Evolutionary conservation across 2,888 invertebrate species (phyloP), one percentile per base, ranked within the genome.

Genomic region (Drosophila quasianomalipes): DNA sequence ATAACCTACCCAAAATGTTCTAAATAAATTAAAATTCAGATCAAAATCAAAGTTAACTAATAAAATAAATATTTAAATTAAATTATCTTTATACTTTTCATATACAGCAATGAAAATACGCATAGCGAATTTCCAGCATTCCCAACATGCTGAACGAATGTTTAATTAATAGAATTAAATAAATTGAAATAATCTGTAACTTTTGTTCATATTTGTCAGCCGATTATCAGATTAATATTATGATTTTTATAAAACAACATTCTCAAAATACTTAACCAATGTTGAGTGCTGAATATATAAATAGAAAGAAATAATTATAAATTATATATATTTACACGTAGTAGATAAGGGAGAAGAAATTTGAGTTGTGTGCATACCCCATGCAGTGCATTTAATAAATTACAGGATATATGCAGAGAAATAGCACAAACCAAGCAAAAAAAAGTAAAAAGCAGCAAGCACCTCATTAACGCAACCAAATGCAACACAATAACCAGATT

Each of bases 381-480:
- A 22, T 16, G 14, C 47, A 22, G 22, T 14, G 22, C 14, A 16
- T 22, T 4, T 22, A 2, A 47, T 16, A 22, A 47, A 22, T 47
- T 22, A 47, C 47, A 47, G 47, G 22, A 22, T 47, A 47, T 2
- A 7, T 4, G 22, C 22, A 47, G 22, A 47, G 47, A 22, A 47
- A 47, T 47, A 22, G 22, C 22, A 16, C 47, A 47, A 47, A 0
- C 47, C 49, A 51, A 51, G 28, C 28, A 39, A 19, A 22, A n/a
- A 54, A 54, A 22, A 37, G 28, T 19, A 39, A 30, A 52, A 16
- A n/a, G 19, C 19, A 55, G 47, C 49, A 63, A 61, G 75, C 72
- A 82, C 73, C 85, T 87, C 89, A 89, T 89, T 89, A 86, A 73
- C 87, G 78, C 80, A 69, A 68, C 64, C 72, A 76, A 84, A 77